These are phyloP conservation scores for Clarias batrachus DNA, from an alignment of 2,113 vertebrate genomes.

Conservation along the genomic window DNA sequence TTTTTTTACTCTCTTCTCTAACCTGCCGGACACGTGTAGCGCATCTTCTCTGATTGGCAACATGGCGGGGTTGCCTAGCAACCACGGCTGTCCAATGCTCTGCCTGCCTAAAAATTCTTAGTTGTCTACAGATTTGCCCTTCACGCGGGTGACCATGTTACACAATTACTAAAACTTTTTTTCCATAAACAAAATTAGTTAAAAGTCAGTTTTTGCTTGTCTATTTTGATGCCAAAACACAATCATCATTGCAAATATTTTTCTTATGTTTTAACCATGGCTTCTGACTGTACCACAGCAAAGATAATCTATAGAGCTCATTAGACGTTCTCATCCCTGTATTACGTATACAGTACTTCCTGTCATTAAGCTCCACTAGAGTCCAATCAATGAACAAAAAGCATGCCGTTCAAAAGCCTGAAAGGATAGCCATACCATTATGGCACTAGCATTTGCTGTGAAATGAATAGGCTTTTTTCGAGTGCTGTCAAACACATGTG, in stretches of 20 bases:
- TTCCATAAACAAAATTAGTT: background rate
- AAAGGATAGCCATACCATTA: constrained; percentile 19
- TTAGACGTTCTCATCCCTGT: background rate
- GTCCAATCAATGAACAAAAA: constrained; percentile 20
- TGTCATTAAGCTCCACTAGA: constrained; percentile 18
- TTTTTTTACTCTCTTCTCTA: no score
- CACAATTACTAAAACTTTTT: no score
- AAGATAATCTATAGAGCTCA: background rate
- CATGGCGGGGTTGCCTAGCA: no score
- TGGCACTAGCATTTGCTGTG: background rate
- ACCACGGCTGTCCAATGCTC: no score
- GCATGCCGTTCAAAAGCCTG: constrained; percentile 25
- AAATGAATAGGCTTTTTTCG: constrained; percentile 30
- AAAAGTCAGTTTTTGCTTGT: background rate
- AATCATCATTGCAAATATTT: background rate
- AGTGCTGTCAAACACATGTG: constrained; percentile 27
- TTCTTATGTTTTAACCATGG: background rate
- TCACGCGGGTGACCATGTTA: no score
- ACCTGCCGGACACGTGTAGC: no score
- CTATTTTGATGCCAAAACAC: no score
- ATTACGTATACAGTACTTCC: background rate
- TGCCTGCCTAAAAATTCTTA: no score
- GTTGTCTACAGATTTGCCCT: no score
- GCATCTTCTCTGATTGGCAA: no score
- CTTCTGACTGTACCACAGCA: background rate